Conservation (phyloP, 2,888 invertebrate genomes). For the Ethmia dodecea region DNA sequence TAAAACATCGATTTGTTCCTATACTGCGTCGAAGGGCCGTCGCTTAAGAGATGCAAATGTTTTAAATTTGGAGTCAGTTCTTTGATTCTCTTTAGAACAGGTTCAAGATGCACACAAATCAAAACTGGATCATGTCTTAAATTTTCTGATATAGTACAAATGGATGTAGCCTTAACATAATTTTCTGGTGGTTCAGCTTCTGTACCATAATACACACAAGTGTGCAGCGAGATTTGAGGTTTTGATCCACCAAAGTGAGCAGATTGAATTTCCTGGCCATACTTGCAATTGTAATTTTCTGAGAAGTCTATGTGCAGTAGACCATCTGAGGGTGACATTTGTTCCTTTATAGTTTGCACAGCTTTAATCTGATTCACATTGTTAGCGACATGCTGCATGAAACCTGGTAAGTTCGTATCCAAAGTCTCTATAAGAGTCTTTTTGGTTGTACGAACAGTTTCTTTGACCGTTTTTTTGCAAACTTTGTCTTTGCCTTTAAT, state of each 20-base stretch:
- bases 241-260: slow-evolving; percentile 15
- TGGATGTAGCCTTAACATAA: not conserved
- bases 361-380: slow-evolving; percentile 3
- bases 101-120: slow-evolving; percentile 18
- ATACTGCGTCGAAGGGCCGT: slow-evolving; percentile 15
- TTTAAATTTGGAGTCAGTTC: slow-evolving; percentile 1
- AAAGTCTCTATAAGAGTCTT: not conserved
- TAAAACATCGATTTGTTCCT: slow-evolving; percentile 15
- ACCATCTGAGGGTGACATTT: slow-evolving; percentile 7
- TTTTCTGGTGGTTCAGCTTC: not conserved
- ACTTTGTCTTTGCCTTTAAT: not conserved
- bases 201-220: slow-evolving; percentile 4
- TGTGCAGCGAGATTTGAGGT: slow-evolving; percentile 7
- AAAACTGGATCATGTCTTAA: slow-evolving; percentile 20
- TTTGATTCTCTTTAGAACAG: slow-evolving; percentile 13
- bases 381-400: slow-evolving; percentile 2
- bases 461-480: slow-evolving; percentile 1
- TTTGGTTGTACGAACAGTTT: not conserved
- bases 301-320: slow-evolving; percentile 14
- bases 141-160: slow-evolving; percentile 16
- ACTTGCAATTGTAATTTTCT: slow-evolving; percentile 14
- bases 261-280: slow-evolving; percentile 10
- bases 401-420: not conserved
- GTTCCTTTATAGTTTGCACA: slow-evolving; percentile 2
- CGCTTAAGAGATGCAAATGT: slow-evolving; percentile 4